Base-by-base conservation (phyloP, 2,888 invertebrate species). In the Sphaeridia pumilis region DNA sequence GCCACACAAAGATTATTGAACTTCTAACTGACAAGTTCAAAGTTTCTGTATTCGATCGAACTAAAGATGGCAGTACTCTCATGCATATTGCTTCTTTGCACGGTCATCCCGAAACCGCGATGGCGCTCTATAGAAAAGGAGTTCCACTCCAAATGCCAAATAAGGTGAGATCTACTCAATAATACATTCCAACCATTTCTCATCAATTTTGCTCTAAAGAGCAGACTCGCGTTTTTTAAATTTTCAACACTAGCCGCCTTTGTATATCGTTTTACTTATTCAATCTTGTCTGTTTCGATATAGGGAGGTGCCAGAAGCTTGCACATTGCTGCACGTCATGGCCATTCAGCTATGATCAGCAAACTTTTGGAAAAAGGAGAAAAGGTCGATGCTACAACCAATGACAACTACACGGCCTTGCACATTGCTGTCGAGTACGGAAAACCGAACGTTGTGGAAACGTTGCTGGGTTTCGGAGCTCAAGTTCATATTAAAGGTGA, bases 101-200 rank as follows among this genome's bases (percentile, higher is more conserved):
- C 69, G 97, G 98, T 0, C 95, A 97, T 71, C 92, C 97, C 0
- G 95, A 95, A 68, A 97, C 97, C 66, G 97, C 97, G 43, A 86
- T 93, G 76, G 93, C 94, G 81, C 83, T 98, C 57, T 88, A 98
- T 72, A 94, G 93, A 73, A 93, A 95, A 70, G 98, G 98, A 12
- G 97, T 98, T 34, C 97, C 97, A 63, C 78, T 98, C 22, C 93
- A 95, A 70, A 99, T 99, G 97, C 97, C 98, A 57, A 98, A 98
- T 72, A 98, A 97, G 78, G 83, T 79, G 60, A 54, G 21, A 3
- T n/a, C 31, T 52, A 12, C 24, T 28, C 21, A 10, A 22, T 52
- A 35, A 34, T n/a, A n/a, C n/a, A n/a, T n/a, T n/a, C n/a, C n/a
- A n/a, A n/a, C n/a, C n/a, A n/a, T n/a, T n/a, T n/a, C n/a, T n/a